Conservation (phyloP, 2,797 vertebrate genomes). For the Prunella strophiata region DNA sequence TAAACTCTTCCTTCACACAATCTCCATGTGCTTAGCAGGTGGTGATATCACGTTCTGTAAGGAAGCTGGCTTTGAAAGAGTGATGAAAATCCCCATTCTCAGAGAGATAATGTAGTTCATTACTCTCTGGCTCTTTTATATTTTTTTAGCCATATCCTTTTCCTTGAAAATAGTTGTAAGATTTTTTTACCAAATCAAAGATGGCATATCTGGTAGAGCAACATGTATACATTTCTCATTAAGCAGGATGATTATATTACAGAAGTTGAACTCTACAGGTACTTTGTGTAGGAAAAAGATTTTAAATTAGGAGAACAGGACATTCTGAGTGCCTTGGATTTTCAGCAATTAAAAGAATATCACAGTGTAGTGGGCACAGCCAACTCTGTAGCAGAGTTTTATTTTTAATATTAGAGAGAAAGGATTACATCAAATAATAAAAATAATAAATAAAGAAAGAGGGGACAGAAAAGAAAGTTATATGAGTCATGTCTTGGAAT, state of each 20-base stretch:
- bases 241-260: neutral
- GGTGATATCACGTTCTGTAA: conserved; percentile 13
- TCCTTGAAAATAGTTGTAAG: neutral
- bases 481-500: neutral
- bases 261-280: neutral
- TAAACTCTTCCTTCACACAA: neutral
- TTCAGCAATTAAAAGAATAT: neutral
- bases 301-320: neutral
- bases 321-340: neutral
- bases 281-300: neutral
- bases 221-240: neutral
- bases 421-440: neutral
- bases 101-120: neutral
- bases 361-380: neutral
- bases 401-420: neutral
- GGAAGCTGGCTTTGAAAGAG: conserved; percentile 23
- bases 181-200: neutral
- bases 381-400: neutral
- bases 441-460: neutral
- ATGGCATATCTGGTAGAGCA: neutral
- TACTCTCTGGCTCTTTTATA: neutral
- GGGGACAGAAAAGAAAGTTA: neutral
- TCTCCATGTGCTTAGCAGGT: conserved; percentile 41
- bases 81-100: conserved; percentile 2
- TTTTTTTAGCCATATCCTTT: neutral